phyloP scores from a whole-genome alignment of 2,888 invertebrate genomes.

The Lepas anatifera region DNA sequence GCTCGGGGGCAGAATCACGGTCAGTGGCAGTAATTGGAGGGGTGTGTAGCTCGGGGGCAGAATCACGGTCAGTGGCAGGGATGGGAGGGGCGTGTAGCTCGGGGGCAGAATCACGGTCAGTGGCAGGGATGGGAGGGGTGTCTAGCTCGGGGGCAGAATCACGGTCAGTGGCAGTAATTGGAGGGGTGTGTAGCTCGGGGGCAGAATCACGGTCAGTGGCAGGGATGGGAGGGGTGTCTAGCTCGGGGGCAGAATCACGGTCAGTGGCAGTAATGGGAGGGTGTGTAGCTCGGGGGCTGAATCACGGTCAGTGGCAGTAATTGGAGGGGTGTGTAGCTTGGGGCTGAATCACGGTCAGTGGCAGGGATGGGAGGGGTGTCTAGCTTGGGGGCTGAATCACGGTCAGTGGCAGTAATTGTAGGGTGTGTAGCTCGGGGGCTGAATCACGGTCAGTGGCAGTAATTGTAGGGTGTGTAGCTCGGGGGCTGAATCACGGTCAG shows the following conservation, averaged over 20 bases:
- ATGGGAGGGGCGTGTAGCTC: too few species aligned
- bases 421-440: too few species aligned
- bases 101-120: constrained; percentile 32
- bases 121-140: too few species aligned
- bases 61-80: constrained; percentile 30
- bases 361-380: too few species aligned
- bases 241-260: constrained; percentile 34
- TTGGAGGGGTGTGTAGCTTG: too few species aligned
- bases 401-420: constrained; percentile 28
- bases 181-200: too few species aligned
- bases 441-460: constrained; percentile 30
- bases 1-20: constrained; percentile 34
- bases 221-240: too few species aligned
- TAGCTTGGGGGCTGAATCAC: too few species aligned
- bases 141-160: too few species aligned
- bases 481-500: constrained; percentile 32
- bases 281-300: too few species aligned
- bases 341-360: constrained; percentile 31
- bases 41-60: too few species aligned
- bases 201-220: constrained; percentile 31
- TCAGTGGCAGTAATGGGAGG: constrained; percentile 24
- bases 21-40: constrained; percentile 24
- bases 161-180: constrained; percentile 29
- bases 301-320: constrained; percentile 30
- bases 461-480: too few species aligned